Percentiles rank a stretch among this genome's conserved stretches.
These are phyloP conservation scores for Oryzias sinensis DNA, from an alignment of 2,797 vertebrate genomes.

Conservation along the genomic window DNA sequence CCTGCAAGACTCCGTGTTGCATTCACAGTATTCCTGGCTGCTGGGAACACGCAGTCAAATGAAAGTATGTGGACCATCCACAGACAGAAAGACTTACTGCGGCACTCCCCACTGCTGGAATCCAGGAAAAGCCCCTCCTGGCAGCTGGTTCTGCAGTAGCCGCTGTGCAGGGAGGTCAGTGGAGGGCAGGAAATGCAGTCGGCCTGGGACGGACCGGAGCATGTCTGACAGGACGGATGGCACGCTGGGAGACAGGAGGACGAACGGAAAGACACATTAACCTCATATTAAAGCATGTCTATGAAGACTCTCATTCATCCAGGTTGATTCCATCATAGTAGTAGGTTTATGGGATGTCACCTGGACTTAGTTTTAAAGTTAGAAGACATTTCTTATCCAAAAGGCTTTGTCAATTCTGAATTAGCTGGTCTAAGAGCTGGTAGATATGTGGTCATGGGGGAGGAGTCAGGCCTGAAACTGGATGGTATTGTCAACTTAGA, in stretches of 20 bases:
- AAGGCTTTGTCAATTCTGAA: too few relatives aligned
- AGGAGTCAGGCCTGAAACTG: too few relatives aligned
- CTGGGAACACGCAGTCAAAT: background rate
- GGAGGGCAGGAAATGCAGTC: constrained; percentile 85
- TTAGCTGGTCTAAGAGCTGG: too few relatives aligned
- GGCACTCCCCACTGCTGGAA: constrained; percentile 77
- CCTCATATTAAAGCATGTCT: background rate
- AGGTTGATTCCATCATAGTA: too few relatives aligned
- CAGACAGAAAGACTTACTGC: constrained; percentile 77
- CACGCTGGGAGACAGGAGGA: constrained; percentile 75
- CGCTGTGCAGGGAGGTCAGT: constrained; percentile 63
- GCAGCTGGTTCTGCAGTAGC: constrained; percentile 85
- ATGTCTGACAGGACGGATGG: constrained; percentile 87
- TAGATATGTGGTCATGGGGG: too few relatives aligned
- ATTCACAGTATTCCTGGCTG: too few relatives aligned
- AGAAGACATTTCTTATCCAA: too few relatives aligned
- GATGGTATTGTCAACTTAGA: too few relatives aligned
- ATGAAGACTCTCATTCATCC: too few relatives aligned
- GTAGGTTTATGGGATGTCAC: too few relatives aligned
- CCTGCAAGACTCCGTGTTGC: too few relatives aligned
- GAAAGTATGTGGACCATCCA: background rate
- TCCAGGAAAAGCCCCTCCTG: constrained; percentile 83
- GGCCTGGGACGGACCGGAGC: constrained; percentile 79
- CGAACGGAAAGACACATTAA: background rate
- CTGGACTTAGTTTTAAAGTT: too few relatives aligned